Evolutionary conservation across 1,140 invertebrate genomes (phyloP).

Genomic region (Cyclina sinensis): DNA sequence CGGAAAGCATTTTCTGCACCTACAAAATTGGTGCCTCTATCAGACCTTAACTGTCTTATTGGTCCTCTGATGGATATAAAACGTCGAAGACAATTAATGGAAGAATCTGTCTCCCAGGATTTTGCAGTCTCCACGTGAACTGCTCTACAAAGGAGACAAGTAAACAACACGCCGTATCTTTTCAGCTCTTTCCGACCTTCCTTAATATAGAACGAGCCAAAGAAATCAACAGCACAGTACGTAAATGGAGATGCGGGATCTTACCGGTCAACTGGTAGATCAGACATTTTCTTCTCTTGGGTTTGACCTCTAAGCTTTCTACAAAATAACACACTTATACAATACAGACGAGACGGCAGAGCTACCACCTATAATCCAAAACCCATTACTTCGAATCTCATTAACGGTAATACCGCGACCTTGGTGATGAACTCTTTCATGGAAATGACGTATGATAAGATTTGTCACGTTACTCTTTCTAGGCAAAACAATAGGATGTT

Average conservation of each 20-base stretch:
- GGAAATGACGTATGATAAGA: background rate
- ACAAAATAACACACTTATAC: conserved; percentile 69
- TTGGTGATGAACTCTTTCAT: background rate
- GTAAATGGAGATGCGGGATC: conserved; percentile 60
- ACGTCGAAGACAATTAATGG: conserved; percentile 9
- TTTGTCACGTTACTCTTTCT: background rate
- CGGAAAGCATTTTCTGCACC: background rate
- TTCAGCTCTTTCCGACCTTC: conserved; percentile 6
- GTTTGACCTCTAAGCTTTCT: conserved; percentile 9
- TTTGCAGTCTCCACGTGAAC: conserved; percentile 8
- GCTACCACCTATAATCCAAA: conserved; percentile 6
- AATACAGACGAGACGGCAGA: background rate
- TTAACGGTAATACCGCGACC: background rate
- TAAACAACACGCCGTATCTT: conserved; percentile 40
- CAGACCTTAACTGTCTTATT: conserved; percentile 21
- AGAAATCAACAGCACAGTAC: conserved; percentile 55
- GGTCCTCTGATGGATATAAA: conserved; percentile 67
- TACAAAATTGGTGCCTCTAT: conserved; percentile 31
- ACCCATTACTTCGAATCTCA: background rate
- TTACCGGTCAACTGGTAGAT: conserved; percentile 63
- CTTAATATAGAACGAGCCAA: conserved; percentile 65
- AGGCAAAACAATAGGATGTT: background rate
- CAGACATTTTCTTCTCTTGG: conserved; percentile 65
- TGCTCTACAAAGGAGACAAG: conserved; percentile 28
- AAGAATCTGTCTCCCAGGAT: conserved; percentile 46